Evolutionary conservation across 2,888 invertebrate genomes (phyloP).

Genomic region (Nineta flava): DNA sequence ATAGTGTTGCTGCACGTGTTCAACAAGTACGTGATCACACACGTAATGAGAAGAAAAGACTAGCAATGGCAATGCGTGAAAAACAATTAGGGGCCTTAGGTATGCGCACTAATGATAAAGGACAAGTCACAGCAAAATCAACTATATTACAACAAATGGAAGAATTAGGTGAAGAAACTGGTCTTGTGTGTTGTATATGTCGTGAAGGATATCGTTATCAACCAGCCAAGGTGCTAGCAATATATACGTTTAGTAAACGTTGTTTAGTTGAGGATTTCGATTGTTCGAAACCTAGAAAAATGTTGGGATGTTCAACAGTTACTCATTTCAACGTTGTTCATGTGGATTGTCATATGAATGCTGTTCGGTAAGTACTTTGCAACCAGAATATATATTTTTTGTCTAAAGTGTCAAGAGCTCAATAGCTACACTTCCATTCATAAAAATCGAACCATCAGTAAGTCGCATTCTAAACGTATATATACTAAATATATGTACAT

Average conservation of each 20-base stretch:
- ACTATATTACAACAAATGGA: slow-evolving; percentile 86
- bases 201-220: slow-evolving; percentile 95
- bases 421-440: too few relatives aligned
- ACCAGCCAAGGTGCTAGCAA: slow-evolving; percentile 82
- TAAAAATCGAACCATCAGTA: too few relatives aligned
- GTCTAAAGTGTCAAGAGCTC: too few relatives aligned
- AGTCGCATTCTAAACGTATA: too few relatives aligned
- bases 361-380: slow-evolving; percentile 53
- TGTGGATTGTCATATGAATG: slow-evolving; percentile 95
- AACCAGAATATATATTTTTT: too few relatives aligned
- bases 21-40: slow-evolving; percentile 90
- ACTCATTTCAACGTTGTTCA: slow-evolving; percentile 98
- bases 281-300: slow-evolving; percentile 64
- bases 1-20: slow-evolving; percentile 66
- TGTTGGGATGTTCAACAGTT: slow-evolving; percentile 81
- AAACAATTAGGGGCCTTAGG: slow-evolving; percentile 91
- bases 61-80: slow-evolving; percentile 96
- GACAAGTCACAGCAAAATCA: slow-evolving; percentile 82
- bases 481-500: too few relatives aligned
- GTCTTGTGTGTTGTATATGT: slow-evolving; percentile 92
- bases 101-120: slow-evolving; percentile 92
- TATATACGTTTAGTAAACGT: slow-evolving; percentile 93
- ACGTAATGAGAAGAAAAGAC: slow-evolving; percentile 85
- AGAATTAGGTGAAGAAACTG: slow-evolving; percentile 89
- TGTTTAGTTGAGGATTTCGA: slow-evolving; percentile 90